A percentile compares a stretch with the other conserved stretches of the same genome.
phyloP scores from a whole-genome alignment of 2,797 vertebrate genomes.

The Carapus acus region DNA sequence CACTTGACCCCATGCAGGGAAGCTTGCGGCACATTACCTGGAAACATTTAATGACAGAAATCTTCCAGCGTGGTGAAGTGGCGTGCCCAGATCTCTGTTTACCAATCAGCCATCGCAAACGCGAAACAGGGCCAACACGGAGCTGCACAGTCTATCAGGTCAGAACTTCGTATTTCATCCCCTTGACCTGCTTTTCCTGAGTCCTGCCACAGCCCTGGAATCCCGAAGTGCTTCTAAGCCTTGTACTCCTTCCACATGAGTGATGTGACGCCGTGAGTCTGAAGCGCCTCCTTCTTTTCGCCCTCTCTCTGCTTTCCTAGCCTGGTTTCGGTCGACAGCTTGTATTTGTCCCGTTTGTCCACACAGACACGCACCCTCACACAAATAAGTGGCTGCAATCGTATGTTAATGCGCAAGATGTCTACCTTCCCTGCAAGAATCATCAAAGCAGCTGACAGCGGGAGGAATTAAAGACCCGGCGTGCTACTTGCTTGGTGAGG shows the following conservation, averaged over 20 bases:
- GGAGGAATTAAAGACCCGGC: constrained; percentile 58
- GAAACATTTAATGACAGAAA: too few relatives aligned
- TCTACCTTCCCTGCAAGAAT: constrained; percentile 64
- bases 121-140: background rate
- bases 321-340: constrained; percentile 57
- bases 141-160: constrained; percentile 9
- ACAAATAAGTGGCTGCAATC: constrained; percentile 65
- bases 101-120: background rate
- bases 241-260: constrained; percentile 59
- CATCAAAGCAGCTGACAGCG: constrained; percentile 63
- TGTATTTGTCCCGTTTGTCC: constrained; percentile 53
- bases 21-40: too few relatives aligned
- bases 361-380: constrained; percentile 58
- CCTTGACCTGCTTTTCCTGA: constrained; percentile 53
- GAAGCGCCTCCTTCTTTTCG: constrained; percentile 38
- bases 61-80: too few relatives aligned
- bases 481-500: constrained; percentile 51
- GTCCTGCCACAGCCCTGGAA: constrained; percentile 28
- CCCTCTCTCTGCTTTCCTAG: constrained; percentile 20
- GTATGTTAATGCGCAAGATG: constrained; percentile 72
- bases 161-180: constrained; percentile 37
- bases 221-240: constrained; percentile 36
- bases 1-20: too few relatives aligned
- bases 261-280: constrained; percentile 56
- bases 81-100: background rate